Evolutionary conservation across 2,797 vertebrate species (phyloP), one percentile per base, ranked within the genome.

Genomic region (Epinephelus awoara): DNA sequence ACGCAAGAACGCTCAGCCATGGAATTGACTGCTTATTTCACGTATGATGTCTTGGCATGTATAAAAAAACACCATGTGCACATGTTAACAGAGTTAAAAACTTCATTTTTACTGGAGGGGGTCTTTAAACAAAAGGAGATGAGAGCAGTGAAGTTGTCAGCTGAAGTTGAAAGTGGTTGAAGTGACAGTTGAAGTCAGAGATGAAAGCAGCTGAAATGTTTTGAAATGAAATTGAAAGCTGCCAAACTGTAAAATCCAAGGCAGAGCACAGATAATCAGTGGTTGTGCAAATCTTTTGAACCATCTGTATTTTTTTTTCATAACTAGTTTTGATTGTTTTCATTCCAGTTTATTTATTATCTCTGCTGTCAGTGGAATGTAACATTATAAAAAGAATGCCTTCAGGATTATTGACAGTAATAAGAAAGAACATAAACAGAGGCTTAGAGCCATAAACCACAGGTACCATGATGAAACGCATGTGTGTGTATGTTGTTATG

Each of bases 361-460:
- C 17, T 65, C 46, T 42, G 40, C 67, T 51, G 58, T 72, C 23
- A 68, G 12, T 18, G 21, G 51, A 62, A 63, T 69, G 23, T 50
- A 10, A 21, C 44, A 14, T 29, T 55, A 55, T 56, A 65, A 71
- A 67, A 27, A 38, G 10, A 62, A 70, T 38, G 25, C 18, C 7
- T 62, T 27, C 63, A 66, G 34, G 42, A 72, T 79, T 70, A 64
- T 85, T 71, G 38, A 68, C 55, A 42, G 61, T 46, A 50, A 62
- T 38, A 59, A 50, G 23, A 56, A 15, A 61, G 23, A 23, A 68
- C 61, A 49, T 44, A 21, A 67, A 54, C 23, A 49, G 68, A 74
- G 25, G 23, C 23, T 25, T 54, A 19, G 44, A 46, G 17, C 52
- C 44, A 67, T 54, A 44, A 71, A 74, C 21, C 38, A 51, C 51